A percentile compares a stretch with the other conserved stretches of the same genome.
These are phyloP conservation scores for Sternotherus odoratus DNA, from an alignment of 2,797 vertebrate species.

Conservation along the genomic window DNA sequence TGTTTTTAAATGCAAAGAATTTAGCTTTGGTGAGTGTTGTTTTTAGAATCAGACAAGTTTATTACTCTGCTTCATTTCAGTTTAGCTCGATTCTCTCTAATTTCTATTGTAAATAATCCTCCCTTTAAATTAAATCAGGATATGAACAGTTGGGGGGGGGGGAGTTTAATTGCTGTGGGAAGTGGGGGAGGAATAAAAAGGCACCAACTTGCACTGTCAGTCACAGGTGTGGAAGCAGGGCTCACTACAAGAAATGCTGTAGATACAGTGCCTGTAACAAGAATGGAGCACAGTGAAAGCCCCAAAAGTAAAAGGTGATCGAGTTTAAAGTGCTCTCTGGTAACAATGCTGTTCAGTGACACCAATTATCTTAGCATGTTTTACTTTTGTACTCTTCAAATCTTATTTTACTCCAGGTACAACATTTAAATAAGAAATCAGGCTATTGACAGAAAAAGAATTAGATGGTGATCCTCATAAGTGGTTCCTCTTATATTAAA, in stretches of 20 bases:
- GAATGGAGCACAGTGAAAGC: neutral
- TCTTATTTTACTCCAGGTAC: neutral
- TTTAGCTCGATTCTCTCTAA: slow-evolving; percentile 1
- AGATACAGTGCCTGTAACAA: slow-evolving; percentile 14
- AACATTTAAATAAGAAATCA: neutral
- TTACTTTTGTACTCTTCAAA: neutral
- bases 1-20: neutral
- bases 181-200: neutral
- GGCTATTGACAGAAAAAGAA: neutral
- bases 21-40: neutral
- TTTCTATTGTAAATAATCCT: neutral
- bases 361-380: neutral
- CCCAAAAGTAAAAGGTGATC: neutral
- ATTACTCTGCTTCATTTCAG: neutral
- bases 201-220: neutral
- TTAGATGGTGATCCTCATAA: neutral
- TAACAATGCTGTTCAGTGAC: neutral
- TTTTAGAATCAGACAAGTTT: neutral
- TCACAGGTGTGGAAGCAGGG: neutral
- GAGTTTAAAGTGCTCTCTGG: neutral
- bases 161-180: slow-evolving; percentile 32
- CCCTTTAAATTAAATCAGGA: slow-evolving; percentile 6
- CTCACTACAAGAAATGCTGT: neutral
- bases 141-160: slow-evolving; percentile 17
- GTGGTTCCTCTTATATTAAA: neutral